These are phyloP conservation scores for Chymomyza procnemis DNA, from an alignment of 2,888 invertebrate genomes.

Conservation along the genomic window DNA sequence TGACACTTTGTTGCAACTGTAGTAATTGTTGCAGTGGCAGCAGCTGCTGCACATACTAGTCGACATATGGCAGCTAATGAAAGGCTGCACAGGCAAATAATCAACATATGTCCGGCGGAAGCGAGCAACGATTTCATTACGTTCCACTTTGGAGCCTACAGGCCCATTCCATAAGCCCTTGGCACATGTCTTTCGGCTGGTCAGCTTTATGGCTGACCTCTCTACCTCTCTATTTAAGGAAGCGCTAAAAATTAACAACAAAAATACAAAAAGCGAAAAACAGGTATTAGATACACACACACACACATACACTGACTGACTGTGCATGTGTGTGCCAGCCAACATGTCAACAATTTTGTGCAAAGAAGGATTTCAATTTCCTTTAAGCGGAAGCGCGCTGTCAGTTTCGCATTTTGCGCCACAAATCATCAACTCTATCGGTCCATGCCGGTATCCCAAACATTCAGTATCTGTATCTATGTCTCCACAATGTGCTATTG, in stretches of 20 bases:
- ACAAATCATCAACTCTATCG: slow-evolving; percentile 73
- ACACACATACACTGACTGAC: neutral
- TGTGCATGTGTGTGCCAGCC: slow-evolving; percentile 23
- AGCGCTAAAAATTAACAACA: slow-evolving; percentile 15
- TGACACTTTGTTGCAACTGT: slow-evolving; percentile 13
- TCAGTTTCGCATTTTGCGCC: slow-evolving; percentile 65
- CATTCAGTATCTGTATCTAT: neutral
- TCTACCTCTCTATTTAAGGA: neutral
- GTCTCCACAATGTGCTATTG: neutral
- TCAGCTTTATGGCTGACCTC: neutral
- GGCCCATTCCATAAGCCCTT: neutral
- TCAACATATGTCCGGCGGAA: slow-evolving; percentile 48
- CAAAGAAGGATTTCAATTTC: slow-evolving; percentile 72
- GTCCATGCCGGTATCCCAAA: slow-evolving; percentile 16
- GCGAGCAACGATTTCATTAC: neutral
- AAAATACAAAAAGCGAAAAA: neutral
- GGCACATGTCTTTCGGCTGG: neutral
- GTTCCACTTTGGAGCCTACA: neutral
- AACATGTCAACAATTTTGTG: slow-evolving; percentile 71
- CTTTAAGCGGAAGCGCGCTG: slow-evolving; percentile 67
- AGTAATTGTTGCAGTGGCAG: slow-evolving; percentile 34
- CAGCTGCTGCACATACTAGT: slow-evolving; percentile 34
- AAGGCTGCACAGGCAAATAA: slow-evolving; percentile 42
- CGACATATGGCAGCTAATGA: slow-evolving; percentile 51
- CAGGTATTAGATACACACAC: neutral